phyloP scores from a whole-genome alignment of 2,888 invertebrate genomes.

The Ophion costatus region DNA sequence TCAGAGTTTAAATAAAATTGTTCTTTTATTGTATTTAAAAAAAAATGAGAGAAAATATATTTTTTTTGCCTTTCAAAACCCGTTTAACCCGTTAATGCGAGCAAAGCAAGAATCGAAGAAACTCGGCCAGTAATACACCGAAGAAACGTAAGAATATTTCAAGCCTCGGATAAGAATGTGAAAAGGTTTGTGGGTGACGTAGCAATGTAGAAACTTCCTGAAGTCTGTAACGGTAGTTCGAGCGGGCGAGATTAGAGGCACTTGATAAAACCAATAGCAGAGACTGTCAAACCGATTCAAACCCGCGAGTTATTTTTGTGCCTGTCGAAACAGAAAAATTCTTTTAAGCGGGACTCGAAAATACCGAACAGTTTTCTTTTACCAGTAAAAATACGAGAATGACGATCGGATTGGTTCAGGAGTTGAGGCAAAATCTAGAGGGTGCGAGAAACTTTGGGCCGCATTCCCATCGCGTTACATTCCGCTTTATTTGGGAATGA shows the following conservation, averaged over 20 bases:
- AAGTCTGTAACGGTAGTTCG: not conserved
- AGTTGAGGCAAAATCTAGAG: constrained; percentile 13
- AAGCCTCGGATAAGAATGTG: not conserved
- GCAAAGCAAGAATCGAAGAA: not conserved
- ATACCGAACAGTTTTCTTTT: not conserved
- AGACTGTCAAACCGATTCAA: not conserved
- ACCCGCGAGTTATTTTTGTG: not conserved
- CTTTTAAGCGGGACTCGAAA: not conserved
- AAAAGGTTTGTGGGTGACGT: not conserved
- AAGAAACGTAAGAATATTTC: not conserved
- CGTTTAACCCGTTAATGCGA: not conserved
- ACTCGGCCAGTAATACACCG: not conserved
- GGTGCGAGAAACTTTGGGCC: constrained; percentile 64
- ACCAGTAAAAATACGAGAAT: constrained; percentile 37
- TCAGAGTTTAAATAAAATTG: no score
- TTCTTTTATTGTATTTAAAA: no score
- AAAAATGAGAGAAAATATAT: no score
- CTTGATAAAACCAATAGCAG: not conserved
- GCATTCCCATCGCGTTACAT: constrained; percentile 72
- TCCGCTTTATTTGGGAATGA: constrained; percentile 23
- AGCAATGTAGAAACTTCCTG: not conserved
- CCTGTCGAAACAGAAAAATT: not conserved
- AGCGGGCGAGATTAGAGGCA: not conserved
- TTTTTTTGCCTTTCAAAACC: no score
- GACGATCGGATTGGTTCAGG: constrained; percentile 60